Conservation (phyloP, 2,797 vertebrate genomes). For the Spea hammondii region DNA sequence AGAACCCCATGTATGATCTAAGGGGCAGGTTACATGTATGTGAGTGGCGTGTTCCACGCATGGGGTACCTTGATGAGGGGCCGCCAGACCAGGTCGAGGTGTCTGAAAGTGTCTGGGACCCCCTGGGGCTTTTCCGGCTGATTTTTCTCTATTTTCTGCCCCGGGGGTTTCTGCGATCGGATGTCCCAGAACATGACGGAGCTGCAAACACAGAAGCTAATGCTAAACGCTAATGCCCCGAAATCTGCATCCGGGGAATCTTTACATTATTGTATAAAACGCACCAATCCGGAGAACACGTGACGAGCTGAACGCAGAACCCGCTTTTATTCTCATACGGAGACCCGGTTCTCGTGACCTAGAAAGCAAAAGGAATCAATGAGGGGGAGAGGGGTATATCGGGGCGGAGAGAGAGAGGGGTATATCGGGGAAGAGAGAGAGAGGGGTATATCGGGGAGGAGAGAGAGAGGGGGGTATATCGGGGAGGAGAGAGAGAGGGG, state of each 20-base stretch:
- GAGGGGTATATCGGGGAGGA: too few species aligned
- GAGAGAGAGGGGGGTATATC: too few species aligned
- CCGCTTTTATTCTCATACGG: constrained; percentile 75
- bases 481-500: too few species aligned
- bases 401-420: not conserved
- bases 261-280: not conserved
- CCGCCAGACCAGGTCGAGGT: constrained; percentile 82
- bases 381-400: too few species aligned
- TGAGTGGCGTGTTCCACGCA: not conserved
- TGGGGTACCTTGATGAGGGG: constrained; percentile 77
- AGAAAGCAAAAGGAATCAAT: constrained; percentile 45
- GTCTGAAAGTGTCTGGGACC: constrained; percentile 74
- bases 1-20: too few species aligned
- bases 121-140: constrained; percentile 56
- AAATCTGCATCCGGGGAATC: too few species aligned
- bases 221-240: too few species aligned
- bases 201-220: constrained; percentile 59
- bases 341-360: constrained; percentile 74
- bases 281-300: constrained; percentile 87
- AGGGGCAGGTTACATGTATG: too few species aligned
- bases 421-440: too few species aligned
- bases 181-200: constrained; percentile 87
- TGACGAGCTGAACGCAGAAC: constrained; percentile 76
- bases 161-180: constrained; percentile 61
- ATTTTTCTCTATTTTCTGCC: constrained; percentile 62